phyloP scores from a whole-genome alignment of 2,888 invertebrate genomes.

The Zonitis immaculata region DNA sequence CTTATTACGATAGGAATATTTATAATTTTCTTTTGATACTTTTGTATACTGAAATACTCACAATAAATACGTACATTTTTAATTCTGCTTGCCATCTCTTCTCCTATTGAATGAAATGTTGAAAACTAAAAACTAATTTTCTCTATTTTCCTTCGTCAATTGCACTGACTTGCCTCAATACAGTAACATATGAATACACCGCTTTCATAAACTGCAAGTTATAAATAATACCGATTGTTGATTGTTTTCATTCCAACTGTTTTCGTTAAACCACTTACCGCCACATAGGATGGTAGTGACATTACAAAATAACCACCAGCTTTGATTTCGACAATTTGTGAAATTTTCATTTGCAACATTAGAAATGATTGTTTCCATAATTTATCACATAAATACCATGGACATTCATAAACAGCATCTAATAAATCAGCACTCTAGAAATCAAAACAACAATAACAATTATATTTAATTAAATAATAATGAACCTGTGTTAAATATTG shows the following conservation, averaged over 20 bases:
- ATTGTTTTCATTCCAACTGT: no score
- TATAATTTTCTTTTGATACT: no score
- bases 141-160: no score
- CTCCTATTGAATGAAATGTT: no score
- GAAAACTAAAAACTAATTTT: no score
- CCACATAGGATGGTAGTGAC: background rate
- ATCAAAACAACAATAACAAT: background rate
- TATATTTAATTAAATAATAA: no score
- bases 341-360: background rate
- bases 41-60: background rate
- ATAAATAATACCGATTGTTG: no score
- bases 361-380: background rate
- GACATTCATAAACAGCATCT: background rate
- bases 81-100: no score
- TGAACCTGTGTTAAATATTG: background rate
- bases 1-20: background rate
- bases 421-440: background rate
- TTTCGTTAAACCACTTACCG: no score
- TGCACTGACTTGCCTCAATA: background rate
- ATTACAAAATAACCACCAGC: conserved; percentile 1
- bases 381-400: conserved; percentile 1
- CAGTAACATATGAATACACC: background rate
- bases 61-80: background rate
- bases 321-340: background rate
- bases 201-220: background rate